Evolutionary conservation across 2,113 vertebrate genomes (phyloP), one percentile per base, ranked within the genome.

Genomic region (Semnopithecus entellus): DNA sequence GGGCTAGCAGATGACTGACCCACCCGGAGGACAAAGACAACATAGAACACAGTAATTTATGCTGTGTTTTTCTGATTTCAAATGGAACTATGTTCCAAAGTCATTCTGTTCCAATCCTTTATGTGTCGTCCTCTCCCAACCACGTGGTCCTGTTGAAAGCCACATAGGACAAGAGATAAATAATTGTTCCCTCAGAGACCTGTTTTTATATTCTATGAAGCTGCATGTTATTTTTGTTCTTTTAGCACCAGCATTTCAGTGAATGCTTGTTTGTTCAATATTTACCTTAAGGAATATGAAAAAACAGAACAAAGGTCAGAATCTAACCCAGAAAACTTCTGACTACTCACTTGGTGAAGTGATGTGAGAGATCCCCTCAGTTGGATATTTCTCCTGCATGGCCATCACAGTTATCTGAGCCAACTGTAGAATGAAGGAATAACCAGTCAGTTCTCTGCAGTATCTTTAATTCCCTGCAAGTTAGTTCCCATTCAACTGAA

Each of bases 301-400:
- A 78, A 72, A 94, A 93, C 8, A 70, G 66, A 80, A 17, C 35
- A 94, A 79, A 89, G 40, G 59, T 88, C 48, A 92, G 73, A 96
- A 93, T 95, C 88, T 86, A 97, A 89, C 81, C 40, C 25, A 88
- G 75, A 97, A 92, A 92, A 57, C 11, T 2, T 87, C 16, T 96
- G 96, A 90, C n/a, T 84, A 93, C 97, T 97, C 78, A 99, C 99
- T 98, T 0, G 9, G 13, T 8, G 97, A 97, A 50, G 10, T 90
- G 32, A 75, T 35, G 64, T 97, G 98, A 97, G 98, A 98, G 32
- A 98, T 97, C 90, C 97, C 98, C 68, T 98, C 96, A 85, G 97
- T 97, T 88, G 98, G 85, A 14, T 97, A 98, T 95, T 97, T 98
- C 94, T 98, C 98, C 48, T 98, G 92, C 96, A 98, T 97, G 93